Conservation (phyloP, 2,797 vertebrate species). For the Ctenopoma multispine region DNA sequence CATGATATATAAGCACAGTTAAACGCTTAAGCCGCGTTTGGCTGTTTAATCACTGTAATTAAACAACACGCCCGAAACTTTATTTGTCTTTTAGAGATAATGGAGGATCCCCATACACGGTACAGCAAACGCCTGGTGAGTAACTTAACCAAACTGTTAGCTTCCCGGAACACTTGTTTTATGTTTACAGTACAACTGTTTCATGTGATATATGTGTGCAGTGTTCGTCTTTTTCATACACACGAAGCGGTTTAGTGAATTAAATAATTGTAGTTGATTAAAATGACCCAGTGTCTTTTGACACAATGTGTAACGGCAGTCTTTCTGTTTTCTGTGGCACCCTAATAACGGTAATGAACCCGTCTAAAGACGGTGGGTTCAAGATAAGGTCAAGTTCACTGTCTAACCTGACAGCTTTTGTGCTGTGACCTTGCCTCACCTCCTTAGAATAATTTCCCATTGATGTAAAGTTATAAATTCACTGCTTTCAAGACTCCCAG, state of each 20-base stretch:
- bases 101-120: slow-evolving; percentile 91
- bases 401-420: slow-evolving; percentile 30
- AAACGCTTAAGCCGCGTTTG: accelerated
- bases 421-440: slow-evolving; percentile 41
- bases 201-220: background rate
- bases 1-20: background rate
- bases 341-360: slow-evolving; percentile 58
- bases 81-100: slow-evolving; percentile 64
- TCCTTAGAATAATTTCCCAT: background rate
- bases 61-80: slow-evolving; percentile 24
- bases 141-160: slow-evolving; percentile 53
- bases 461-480: slow-evolving; percentile 1
- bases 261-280: background rate
- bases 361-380: slow-evolving; percentile 65
- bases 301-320: background rate
- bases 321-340: slow-evolving; percentile 23
- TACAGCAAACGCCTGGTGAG: slow-evolving; percentile 98
- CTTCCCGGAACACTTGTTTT: slow-evolving; percentile 23
- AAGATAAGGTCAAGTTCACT: slow-evolving; percentile 79
- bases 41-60: background rate
- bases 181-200: slow-evolving; percentile 26
- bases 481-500: background rate
- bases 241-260: background rate
- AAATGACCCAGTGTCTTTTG: background rate
- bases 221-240: accelerated